Evolutionary conservation across 2,113 vertebrate genomes (phyloP).

Genomic region (Calcarius ornatus): DNA sequence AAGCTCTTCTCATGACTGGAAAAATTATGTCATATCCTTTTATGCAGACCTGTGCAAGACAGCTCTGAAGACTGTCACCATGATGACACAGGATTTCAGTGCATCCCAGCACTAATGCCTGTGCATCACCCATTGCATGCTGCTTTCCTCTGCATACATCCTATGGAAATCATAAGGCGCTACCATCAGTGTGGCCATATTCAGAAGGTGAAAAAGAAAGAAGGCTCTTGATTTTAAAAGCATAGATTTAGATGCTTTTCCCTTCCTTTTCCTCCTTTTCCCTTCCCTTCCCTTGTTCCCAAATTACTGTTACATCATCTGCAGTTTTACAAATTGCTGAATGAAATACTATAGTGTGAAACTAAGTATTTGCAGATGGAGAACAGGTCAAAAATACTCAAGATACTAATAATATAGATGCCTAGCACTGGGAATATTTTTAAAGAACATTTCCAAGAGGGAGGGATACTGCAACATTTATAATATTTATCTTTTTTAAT

Average conservation of each 20-base stretch:
- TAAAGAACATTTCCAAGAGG: not conserved
- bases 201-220: not conserved
- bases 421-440: not conserved
- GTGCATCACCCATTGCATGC: not conserved
- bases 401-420: not conserved
- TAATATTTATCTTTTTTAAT: not conserved
- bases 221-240: not conserved
- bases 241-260: not conserved
- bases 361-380: not conserved
- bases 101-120: not conserved
- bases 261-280: too few relatives aligned
- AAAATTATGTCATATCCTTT: not conserved
- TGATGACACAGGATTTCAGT: not conserved
- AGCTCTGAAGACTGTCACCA: not conserved
- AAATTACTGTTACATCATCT: not conserved
- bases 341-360: not conserved
- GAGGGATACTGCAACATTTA: not conserved
- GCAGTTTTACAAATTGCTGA: not conserved
- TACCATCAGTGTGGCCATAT: not conserved
- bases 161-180: not conserved
- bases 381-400: not conserved
- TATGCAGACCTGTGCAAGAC: not conserved
- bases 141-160: not conserved
- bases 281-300: not conserved
- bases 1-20: not conserved